These are phyloP conservation scores for Drosophila algonquin DNA, from an alignment of 2,888 invertebrate genomes.

Conservation along the genomic window DNA sequence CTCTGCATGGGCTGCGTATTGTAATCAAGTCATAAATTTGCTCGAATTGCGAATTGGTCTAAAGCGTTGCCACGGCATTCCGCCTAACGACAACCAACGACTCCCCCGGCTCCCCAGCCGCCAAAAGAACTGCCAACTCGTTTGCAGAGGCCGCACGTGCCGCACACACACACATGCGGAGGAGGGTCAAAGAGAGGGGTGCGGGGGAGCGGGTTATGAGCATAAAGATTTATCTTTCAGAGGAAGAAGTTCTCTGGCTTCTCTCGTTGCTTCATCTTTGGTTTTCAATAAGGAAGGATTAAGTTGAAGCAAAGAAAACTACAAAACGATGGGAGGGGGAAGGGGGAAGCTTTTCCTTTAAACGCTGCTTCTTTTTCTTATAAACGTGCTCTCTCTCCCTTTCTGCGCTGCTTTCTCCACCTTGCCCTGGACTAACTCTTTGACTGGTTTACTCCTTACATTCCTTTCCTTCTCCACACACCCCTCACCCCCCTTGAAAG, in stretches of 20 bases:
- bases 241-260: conserved; percentile 8
- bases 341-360: background rate
- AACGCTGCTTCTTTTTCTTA: conserved; percentile 1
- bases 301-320: conserved; percentile 74
- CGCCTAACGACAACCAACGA: background rate
- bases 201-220: conserved; percentile 7
- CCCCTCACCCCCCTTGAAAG: conserved; percentile 33
- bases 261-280: conserved; percentile 52
- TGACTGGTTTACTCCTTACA: background rate
- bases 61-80: conserved; percentile 37
- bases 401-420: background rate
- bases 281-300: conserved; percentile 77
- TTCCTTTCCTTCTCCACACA: conserved; percentile 5
- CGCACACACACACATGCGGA: conserved; percentile 7
- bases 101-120: conserved; percentile 3
- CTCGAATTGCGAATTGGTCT: conserved; percentile 40
- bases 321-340: conserved; percentile 59
- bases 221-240: conserved; percentile 27
- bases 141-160: conserved; percentile 59
- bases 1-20: conserved; percentile 48
- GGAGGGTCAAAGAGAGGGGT: background rate
- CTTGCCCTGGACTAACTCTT: background rate
- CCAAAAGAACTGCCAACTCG: conserved; percentile 49
- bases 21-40: conserved; percentile 77
- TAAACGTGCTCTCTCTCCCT: no score